Evolutionary conservation across 2,797 vertebrate species (phyloP), one percentile per base, ranked within the genome.

Genomic region (Sebastolobus altivelis): DNA sequence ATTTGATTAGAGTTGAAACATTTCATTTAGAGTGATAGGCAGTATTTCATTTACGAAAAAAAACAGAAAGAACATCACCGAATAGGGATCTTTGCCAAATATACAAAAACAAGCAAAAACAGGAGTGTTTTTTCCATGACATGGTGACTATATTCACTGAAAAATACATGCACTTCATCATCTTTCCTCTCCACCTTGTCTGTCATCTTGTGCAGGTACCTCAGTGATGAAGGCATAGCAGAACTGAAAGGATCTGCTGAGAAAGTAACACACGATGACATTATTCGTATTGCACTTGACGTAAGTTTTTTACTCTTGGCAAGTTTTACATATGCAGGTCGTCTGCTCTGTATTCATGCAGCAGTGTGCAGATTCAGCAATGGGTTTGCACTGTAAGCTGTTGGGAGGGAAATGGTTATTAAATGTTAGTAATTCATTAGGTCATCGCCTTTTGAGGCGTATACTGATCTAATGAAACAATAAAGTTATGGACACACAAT

Each of bases 211-310:
- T 22, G 5, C 88, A 99, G 98, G 98, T 97, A 97, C 95, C 97
- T 99, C 92, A 98, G 96, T 84, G 97, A 98, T 89, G 98, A 98
- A 95, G 97, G 98, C 88, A 96, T 99, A 88, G 96, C 97, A 87
- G 96, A 97, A 74, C 97, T 98, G 82, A 96, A 93, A 94, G 96
- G 94, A 93, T 96, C 97, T 54, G 88, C 95, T 75, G 97, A 97
- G 81, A 98, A 97, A 92, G 79, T 95, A 75, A 96, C 96, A 85
- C 87, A 95, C 74, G 95, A 90, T 91, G 97, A 98, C 81, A 93
- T 99, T 85, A 96, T 99, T 85, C 94, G 95, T 60, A 95, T 98
- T 94, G 98, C 97, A 83, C 96, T 99, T 92, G 97, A 99, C 94
- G 98, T 99, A 97, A 96, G 98, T 97, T 84, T 97, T 84, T 59